Evolutionary conservation across 2,797 vertebrate genomes (phyloP), one percentile per base, ranked within the genome.

Genomic region (Phoxinus dragarum): DNA sequence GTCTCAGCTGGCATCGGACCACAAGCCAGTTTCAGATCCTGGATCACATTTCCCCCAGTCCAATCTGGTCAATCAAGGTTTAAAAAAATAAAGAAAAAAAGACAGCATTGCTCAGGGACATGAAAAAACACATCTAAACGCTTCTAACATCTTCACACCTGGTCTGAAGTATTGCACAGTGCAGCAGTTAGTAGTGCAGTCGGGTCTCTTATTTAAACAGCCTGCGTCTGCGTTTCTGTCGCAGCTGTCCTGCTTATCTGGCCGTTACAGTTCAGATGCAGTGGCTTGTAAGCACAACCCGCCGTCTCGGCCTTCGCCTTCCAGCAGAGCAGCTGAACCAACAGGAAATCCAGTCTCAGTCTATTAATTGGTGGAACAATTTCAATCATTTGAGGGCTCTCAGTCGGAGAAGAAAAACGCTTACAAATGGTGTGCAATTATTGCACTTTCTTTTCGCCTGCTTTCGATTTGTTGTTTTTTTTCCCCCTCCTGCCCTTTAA

Each of bases 271-370:
- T 82, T 90, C 89, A 47, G 86, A 85, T 88, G 90, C 86, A 89
- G 90, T 80, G 79, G 68, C 88, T 88, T 82, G 90, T 89, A 89
- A 86, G 90, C n/a, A 86, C 79, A 69, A 92, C 87, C 47, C 47
- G 47, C 47, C 82, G 81, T 90, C 91, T 88, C 88, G 87, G 81
- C 86, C 91, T 93, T 90, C 90, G 88, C 90, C 90, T 92, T 85
- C 61, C 86, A 64, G 87, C 84, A 78, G 87, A 92, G 92, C 94
- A 95, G 94, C 94, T 95, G 93, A 94, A 93, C 89, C 93, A 94
- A 95, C 94, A 93, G 91, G 89, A 94, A 93, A 91, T 86, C 91
- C 87, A 89, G 90, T 87, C 85, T 81, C 90, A 85, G 88, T 91
- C 91, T 88, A 93, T 94, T 93, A 90, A 94, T 93, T 92, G 88